Base-by-base conservation (phyloP, 2,113 vertebrate species). In the Crotalus helleri region DNA sequence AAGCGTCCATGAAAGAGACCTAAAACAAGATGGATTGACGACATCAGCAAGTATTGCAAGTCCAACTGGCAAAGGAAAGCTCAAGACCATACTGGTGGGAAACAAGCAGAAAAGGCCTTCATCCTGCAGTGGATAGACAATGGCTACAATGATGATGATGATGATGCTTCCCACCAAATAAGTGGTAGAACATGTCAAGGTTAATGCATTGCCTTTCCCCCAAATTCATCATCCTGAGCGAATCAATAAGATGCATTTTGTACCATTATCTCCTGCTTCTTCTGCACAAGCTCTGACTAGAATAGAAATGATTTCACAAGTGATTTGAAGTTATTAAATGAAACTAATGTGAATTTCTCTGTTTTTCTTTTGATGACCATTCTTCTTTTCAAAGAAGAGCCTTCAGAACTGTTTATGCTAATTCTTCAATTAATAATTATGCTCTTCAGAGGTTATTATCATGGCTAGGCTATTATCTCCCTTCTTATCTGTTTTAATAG, bases 381-480 rank as follows among this genome's bases (percentile, higher is more conserved):
- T 49, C 26, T 49, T 69, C 39, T 11, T 69, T 54, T 51, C 13
- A 92, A 85, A 54, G 23, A 58, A 24, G 46, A 89, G 44, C 49
- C 54, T 90, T 85, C 55, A 39, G 11, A 39, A 86, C 4, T 39
- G 3, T 86, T 86, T 13, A 21, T 61, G 23, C 44, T 53, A 19
- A 59, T 92, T 85, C 24, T 74, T 81, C 61, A 89, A 81, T 92
- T 90, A 93, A 61, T 86, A 90, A 90, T 93, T 93, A 93, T 64
- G 23, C 26, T 86, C 88, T 93, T 46, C 74, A 90, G 44, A 39
- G 44, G 23, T 13, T 90, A 85, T 86, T 86, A 90, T 90, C 55
- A 54, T 13, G 55, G 29, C 26, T 26, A 24, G 57, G 11, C 55
- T 15, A 87, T 90, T 87, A 90, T 86, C 46, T 86, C 9, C 44